Evolutionary conservation across 2,888 invertebrate genomes (phyloP).

Genomic region (Colostygia pectinataria): DNA sequence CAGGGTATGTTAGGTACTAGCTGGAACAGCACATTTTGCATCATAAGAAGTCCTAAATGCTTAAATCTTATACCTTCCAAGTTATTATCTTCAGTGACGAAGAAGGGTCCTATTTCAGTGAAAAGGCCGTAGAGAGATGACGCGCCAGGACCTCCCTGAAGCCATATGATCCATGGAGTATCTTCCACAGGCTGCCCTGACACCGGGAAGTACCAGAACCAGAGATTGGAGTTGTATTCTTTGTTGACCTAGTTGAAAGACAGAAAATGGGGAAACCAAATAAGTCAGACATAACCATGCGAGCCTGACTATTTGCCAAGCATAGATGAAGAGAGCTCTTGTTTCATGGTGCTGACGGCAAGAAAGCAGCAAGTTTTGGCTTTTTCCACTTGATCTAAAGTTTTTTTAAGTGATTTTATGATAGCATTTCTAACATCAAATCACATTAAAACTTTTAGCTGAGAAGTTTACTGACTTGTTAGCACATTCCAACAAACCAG

Average conservation of each 20-base stretch:
- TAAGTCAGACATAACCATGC: too few species aligned
- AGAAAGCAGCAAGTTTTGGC: too few species aligned
- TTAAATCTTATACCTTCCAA: constrained; percentile 54
- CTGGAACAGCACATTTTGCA: background rate
- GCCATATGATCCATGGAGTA: constrained; percentile 83
- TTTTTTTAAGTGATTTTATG: too few species aligned
- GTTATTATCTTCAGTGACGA: constrained; percentile 65
- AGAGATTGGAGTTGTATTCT: constrained; percentile 89
- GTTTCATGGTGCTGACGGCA: too few species aligned
- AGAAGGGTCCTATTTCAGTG: constrained; percentile 85
- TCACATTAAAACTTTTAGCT: background rate
- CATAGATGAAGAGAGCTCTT: too few species aligned
- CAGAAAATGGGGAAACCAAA: too few species aligned
- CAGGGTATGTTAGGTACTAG: too few species aligned
- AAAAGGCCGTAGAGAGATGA: constrained; percentile 83
- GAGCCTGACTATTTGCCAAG: too few species aligned
- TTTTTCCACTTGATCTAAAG: too few species aligned
- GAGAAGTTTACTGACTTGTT: constrained; percentile 20
- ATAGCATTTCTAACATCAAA: background rate
- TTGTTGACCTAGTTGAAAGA: constrained; percentile 85
- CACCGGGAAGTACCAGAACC: constrained; percentile 94
- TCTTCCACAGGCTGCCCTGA: constrained; percentile 72
- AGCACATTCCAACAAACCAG: constrained; percentile 25
- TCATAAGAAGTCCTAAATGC: too few species aligned
- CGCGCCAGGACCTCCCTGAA: constrained; percentile 84